These are phyloP conservation scores for Eupelmus urozonus DNA, from an alignment of 2,888 invertebrate species.

Conservation along the genomic window DNA sequence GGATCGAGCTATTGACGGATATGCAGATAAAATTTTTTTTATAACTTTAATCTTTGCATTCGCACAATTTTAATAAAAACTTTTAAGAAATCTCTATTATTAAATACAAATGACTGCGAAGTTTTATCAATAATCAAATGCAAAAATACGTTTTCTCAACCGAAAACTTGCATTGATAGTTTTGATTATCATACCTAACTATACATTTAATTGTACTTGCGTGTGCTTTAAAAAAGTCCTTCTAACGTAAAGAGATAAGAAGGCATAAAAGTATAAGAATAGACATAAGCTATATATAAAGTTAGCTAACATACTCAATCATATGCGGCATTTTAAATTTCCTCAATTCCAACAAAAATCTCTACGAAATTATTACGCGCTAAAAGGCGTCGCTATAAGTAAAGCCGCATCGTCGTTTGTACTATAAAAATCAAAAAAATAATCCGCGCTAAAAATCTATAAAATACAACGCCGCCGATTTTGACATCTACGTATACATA, in stretches of 20 bases:
- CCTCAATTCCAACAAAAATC: too few species aligned
- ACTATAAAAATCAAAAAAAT: neutral
- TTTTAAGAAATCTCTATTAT: too few species aligned
- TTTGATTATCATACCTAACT: neutral
- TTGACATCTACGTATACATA: neutral
- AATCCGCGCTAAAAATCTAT: neutral
- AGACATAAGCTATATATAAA: too few species aligned
- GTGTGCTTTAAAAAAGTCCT: neutral
- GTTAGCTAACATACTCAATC: too few species aligned
- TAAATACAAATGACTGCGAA: too few species aligned
- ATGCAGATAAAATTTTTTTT: neutral
- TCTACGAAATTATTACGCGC: too few species aligned
- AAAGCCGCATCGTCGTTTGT: neutral
- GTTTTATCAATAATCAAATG: neutral
- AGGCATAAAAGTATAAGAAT: too few species aligned
- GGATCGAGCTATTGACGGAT: conserved; percentile 41
- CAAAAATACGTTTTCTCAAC: neutral
- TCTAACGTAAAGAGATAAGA: too few species aligned
- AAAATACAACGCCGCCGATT: neutral
- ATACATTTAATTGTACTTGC: neutral
- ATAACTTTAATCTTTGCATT: neutral
- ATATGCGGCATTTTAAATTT: too few species aligned
- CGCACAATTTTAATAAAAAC: neutral
- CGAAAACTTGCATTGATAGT: neutral
- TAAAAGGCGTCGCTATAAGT: too few species aligned